A percentile compares a stretch with the other conserved stretches of the same genome.
Conservation (phyloP, 2,797 vertebrate genomes). For the Echeneis naucrates region DNA sequence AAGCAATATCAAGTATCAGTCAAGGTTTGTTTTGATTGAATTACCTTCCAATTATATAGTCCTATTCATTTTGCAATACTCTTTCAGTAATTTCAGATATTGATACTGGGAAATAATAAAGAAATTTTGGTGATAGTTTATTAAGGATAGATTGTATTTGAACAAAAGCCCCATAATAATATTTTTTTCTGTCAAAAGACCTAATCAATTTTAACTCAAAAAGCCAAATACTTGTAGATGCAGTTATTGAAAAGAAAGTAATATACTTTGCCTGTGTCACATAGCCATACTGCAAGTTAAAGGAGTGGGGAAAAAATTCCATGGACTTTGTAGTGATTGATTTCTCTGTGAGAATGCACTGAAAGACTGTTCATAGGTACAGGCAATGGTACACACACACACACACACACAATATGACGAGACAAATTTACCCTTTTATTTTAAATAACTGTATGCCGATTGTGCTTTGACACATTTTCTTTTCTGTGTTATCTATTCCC, state of each 20-base stretch:
- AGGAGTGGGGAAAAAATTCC: too few species aligned
- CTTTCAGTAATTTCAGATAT: neutral
- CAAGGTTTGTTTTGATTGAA: neutral
- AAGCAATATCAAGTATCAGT: neutral
- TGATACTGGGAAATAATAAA: neutral
- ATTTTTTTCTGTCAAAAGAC: neutral
- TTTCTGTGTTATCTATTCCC: conserved; percentile 35
- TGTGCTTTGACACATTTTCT: conserved; percentile 23
- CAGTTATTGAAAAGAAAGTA: too few species aligned
- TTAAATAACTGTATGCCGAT: neutral
- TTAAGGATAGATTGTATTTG: neutral
- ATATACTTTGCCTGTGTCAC: neutral
- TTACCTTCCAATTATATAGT: neutral
- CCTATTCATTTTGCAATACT: neutral
- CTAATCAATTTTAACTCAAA: conserved; percentile 8
- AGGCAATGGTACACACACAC: neutral
- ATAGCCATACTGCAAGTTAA: neutral
- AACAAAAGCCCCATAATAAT: neutral
- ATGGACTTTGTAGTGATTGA: too few species aligned
- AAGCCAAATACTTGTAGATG: neutral
- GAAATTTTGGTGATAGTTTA: neutral
- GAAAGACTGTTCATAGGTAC: neutral
- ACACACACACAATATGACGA: neutral
- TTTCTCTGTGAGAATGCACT: too few species aligned
- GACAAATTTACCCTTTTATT: neutral